These are phyloP conservation scores for Gobio gobio DNA, from an alignment of 2,113 vertebrate genomes.

Conservation along the genomic window DNA sequence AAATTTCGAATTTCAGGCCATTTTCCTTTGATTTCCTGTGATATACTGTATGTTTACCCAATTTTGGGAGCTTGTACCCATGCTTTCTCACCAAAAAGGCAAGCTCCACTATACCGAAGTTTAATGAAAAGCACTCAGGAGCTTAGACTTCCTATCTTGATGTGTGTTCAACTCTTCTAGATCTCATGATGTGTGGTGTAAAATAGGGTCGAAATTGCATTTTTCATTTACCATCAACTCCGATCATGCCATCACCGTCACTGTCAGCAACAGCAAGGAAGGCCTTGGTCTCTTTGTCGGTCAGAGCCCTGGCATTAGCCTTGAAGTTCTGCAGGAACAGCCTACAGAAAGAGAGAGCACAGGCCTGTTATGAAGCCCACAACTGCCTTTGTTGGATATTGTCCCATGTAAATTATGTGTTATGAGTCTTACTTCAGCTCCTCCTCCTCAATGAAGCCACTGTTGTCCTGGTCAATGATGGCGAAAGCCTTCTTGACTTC, in stretches of 20 bases:
- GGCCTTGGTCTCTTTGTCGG: constrained; percentile 75
- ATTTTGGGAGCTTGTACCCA: background rate
- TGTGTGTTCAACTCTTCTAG: background rate
- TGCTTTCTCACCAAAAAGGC: background rate
- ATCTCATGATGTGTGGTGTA: background rate
- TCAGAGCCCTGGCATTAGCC: constrained; percentile 73
- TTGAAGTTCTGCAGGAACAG: constrained; percentile 83
- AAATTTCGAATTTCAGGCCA: background rate
- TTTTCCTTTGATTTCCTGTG: background rate
- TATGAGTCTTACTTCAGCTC: constrained; percentile 77
- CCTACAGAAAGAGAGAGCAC: constrained; percentile 58
- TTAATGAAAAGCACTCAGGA: background rate
- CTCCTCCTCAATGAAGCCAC: constrained; percentile 83
- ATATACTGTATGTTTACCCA: background rate
- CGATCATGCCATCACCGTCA: constrained; percentile 82
- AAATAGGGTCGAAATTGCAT: constrained; percentile 32
- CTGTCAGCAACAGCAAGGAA: constrained; percentile 78
- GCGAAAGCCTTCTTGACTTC: constrained; percentile 77
- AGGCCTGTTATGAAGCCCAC: background rate
- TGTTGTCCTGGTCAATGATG: constrained; percentile 81
- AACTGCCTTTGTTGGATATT: background rate
- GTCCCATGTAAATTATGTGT: too few relatives aligned
- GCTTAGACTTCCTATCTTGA: background rate
- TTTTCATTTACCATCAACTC: constrained; percentile 71
- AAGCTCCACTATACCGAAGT: background rate